A percentile compares a stretch with the other conserved stretches of the same genome.
Conservation (phyloP, 2,797 vertebrate species). For the Enteromius treurensis region DNA sequence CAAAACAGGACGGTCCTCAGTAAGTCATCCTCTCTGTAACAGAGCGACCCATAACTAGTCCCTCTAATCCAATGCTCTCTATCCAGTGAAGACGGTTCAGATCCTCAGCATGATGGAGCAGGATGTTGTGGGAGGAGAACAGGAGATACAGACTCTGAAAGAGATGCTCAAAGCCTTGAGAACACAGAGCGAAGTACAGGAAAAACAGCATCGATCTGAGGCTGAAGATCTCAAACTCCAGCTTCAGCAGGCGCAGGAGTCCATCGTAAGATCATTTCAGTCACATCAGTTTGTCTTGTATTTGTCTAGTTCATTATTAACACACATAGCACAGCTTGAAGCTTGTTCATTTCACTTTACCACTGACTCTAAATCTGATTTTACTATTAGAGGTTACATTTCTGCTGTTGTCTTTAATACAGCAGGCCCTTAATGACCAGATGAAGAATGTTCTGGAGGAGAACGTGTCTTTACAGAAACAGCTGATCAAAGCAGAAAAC, state of each 20-base stretch:
- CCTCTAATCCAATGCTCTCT: neutral
- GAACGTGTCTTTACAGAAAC: conserved; percentile 79
- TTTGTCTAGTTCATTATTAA: neutral
- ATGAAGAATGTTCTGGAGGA: conserved; percentile 79
- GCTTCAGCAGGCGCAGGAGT: conserved; percentile 66
- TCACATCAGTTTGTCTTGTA: neutral
- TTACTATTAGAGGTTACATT: neutral
- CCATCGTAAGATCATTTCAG: conserved; percentile 69
- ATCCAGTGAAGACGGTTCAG: conserved; percentile 78
- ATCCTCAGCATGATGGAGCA: conserved; percentile 79
- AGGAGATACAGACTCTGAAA: conserved; percentile 72
- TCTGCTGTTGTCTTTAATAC: conserved; percentile 30
- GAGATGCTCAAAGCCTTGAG: conserved; percentile 68
- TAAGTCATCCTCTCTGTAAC: conserved; percentile 68
- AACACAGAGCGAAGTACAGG: conserved; percentile 61
- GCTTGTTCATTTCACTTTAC: too few species aligned
- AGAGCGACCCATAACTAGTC: neutral
- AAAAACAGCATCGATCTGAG: conserved; percentile 65
- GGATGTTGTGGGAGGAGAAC: conserved; percentile 67
- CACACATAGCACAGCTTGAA: too few species aligned
- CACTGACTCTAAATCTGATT: too few species aligned
- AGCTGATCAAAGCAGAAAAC: conserved; percentile 76
- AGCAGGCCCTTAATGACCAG: conserved; percentile 77
- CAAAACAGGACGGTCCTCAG: conserved; percentile 81
- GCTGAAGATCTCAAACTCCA: conserved; percentile 65